A percentile compares a stretch with the other conserved stretches of the same genome.
phyloP scores from a whole-genome alignment of 2,888 invertebrate genomes.

The Ophraella communa region DNA sequence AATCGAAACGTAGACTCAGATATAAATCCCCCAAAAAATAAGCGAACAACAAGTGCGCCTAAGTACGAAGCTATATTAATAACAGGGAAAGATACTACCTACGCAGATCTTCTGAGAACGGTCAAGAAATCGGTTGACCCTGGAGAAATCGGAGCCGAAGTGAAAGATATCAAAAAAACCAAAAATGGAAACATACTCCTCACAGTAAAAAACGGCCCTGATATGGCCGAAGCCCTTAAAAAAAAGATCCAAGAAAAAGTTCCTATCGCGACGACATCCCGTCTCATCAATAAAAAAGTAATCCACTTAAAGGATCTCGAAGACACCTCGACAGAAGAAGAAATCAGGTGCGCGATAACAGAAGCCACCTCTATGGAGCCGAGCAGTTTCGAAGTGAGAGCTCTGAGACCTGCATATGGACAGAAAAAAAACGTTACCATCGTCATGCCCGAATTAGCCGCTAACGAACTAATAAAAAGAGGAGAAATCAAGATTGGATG shows the following conservation, averaged over 20 bases:
- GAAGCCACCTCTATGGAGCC: background rate
- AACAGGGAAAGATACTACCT: conserved; percentile 15
- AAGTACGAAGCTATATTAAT: conserved; percentile 24
- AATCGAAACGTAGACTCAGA: no score
- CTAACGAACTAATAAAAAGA: conserved; percentile 17
- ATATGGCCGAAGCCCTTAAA: conserved; percentile 21
- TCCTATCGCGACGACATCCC: conserved; percentile 13
- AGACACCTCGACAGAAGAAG: conserved; percentile 13
- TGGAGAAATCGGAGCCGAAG: background rate
- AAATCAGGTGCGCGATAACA: conserved; percentile 6
- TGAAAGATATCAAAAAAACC: background rate
- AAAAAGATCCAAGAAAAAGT: conserved; percentile 18
- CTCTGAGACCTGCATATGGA: conserved; percentile 37
- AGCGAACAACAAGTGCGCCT: conserved; percentile 1
- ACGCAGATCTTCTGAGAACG: conserved; percentile 28
- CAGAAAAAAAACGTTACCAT: conserved; percentile 34
- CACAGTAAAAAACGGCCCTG: conserved; percentile 22
- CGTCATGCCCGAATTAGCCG: conserved; percentile 14
- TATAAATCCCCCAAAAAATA: no score
- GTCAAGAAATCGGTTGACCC: conserved; percentile 24
- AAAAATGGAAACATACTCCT: conserved; percentile 23
- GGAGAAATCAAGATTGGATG: no score
- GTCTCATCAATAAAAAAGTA: conserved; percentile 5
- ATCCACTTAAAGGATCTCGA: conserved; percentile 33
- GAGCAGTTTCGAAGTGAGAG: conserved; percentile 28